Conservation (phyloP, 2,797 vertebrate genomes). For the Labeo calbasu region DNA sequence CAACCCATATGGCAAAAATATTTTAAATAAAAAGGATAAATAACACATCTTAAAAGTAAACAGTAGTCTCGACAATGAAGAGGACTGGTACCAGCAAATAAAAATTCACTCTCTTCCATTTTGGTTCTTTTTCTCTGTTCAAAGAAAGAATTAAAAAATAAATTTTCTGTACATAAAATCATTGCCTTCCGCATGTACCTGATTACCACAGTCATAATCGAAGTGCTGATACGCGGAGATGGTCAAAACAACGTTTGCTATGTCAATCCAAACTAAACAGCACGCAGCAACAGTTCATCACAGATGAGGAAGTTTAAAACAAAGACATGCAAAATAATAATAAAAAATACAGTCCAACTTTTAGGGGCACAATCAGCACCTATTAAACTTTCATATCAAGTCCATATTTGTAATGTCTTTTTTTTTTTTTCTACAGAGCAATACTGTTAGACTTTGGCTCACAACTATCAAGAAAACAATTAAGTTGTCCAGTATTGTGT, state of each 20-base stretch:
- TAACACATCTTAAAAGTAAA: constrained; percentile 58
- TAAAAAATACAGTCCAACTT: constrained; percentile 35
- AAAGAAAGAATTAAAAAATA: constrained; percentile 20
- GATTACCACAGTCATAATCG: constrained; percentile 30
- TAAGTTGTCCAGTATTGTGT: not conserved
- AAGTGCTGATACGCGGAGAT: constrained; percentile 32
- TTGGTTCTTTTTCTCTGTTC: constrained; percentile 9
- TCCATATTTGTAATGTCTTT: not conserved
- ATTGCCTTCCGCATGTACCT: constrained; percentile 23
- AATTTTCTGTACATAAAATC: constrained; percentile 28
- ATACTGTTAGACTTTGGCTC: constrained; percentile 53
- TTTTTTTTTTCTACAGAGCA: constrained; percentile 28
- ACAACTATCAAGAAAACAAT: constrained; percentile 27
- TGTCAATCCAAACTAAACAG: constrained; percentile 30
- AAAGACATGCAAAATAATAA: constrained; percentile 35
- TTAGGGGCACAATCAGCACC: constrained; percentile 1
- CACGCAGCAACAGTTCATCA: constrained; percentile 23
- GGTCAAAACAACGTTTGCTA: constrained; percentile 16
- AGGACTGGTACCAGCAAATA: constrained; percentile 24
- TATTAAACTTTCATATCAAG: constrained; percentile 13
- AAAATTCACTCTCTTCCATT: constrained; percentile 1
- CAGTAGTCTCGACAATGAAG: constrained; percentile 50
- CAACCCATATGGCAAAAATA: constrained; percentile 50
- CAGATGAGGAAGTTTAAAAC: constrained; percentile 14
- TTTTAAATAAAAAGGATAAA: constrained; percentile 58